These are phyloP conservation scores for Linnaemya vulpina DNA, from an alignment of 2,888 invertebrate genomes.

Conservation along the genomic window DNA sequence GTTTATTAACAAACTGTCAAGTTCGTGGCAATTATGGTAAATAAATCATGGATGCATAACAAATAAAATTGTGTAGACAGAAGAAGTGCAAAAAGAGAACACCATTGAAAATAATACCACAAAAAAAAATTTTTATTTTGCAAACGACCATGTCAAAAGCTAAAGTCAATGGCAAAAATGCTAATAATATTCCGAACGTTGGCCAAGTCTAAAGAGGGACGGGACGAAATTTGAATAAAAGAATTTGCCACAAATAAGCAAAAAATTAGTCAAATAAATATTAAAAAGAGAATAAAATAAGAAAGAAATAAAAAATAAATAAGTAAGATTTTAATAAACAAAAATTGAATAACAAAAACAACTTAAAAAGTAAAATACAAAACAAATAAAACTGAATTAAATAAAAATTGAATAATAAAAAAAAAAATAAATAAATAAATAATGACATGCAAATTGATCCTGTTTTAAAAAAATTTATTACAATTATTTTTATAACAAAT, in stretches of 20 bases:
- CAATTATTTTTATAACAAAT: no score
- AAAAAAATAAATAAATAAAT: no score
- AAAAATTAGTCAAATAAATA: no score
- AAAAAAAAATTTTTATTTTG: neutral
- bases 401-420: no score
- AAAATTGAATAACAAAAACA: no score
- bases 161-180: neutral
- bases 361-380: no score
- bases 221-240: neutral
- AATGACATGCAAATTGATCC: no score
- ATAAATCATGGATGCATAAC: slow-evolving; percentile 9
- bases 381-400: no score
- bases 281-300: neutral
- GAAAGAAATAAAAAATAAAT: neutral
- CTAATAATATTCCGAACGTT: neutral
- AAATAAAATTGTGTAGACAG: neutral
- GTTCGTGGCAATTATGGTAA: slow-evolving; percentile 57
- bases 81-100: neutral
- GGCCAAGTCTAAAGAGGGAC: neutral
- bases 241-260: no score
- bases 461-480: no score
- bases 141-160: neutral
- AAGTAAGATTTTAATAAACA: neutral
- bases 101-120: neutral
- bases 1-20: slow-evolving; percentile 37